Percentiles rank a stretch among this genome's conserved stretches.
These are phyloP conservation scores for Sesia apiformis DNA, from an alignment of 2,888 invertebrate species.

Conservation along the genomic window DNA sequence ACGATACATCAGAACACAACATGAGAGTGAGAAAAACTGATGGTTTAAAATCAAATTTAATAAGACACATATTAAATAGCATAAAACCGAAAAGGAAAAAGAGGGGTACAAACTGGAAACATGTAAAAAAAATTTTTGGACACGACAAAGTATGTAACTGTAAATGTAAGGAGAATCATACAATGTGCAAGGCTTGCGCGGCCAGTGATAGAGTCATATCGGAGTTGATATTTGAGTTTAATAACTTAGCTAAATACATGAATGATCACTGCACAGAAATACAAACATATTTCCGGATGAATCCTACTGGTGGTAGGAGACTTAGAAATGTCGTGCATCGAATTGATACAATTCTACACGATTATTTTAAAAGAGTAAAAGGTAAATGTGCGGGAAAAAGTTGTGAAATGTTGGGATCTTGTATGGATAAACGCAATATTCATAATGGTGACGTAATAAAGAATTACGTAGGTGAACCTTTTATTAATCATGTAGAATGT, in stretches of 20 bases:
- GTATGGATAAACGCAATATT: conserved; percentile 34
- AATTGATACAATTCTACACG: conserved; percentile 37
- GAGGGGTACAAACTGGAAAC: conserved; percentile 29
- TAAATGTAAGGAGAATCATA: conserved; percentile 36
- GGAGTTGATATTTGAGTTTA: conserved; percentile 50
- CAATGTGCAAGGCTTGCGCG: conserved; percentile 49
- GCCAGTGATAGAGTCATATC: conserved; percentile 48
- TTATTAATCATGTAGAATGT: conserved; percentile 5
- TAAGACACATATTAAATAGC: not conserved
- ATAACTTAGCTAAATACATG: conserved; percentile 47
- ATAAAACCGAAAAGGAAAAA: conserved; percentile 8
- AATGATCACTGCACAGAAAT: conserved; percentile 54
- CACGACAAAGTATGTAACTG: conserved; percentile 44
- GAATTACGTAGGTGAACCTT: not conserved
- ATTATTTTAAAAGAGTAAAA: conserved; percentile 48
- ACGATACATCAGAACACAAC: not conserved
- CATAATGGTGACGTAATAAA: conserved; percentile 3
- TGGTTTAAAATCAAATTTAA: not conserved
- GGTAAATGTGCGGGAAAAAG: conserved; percentile 46
- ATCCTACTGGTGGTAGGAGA: conserved; percentile 47
- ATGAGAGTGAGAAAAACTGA: not conserved
- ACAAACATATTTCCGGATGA: conserved; percentile 53
- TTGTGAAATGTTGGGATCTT: conserved; percentile 35
- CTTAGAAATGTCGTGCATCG: conserved; percentile 40
- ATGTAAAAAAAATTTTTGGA: conserved; percentile 35